Evolutionary conservation across 1,140 invertebrate species (phyloP), one percentile per base, ranked within the genome.

Genomic region (Aleiodes sp.): DNA sequence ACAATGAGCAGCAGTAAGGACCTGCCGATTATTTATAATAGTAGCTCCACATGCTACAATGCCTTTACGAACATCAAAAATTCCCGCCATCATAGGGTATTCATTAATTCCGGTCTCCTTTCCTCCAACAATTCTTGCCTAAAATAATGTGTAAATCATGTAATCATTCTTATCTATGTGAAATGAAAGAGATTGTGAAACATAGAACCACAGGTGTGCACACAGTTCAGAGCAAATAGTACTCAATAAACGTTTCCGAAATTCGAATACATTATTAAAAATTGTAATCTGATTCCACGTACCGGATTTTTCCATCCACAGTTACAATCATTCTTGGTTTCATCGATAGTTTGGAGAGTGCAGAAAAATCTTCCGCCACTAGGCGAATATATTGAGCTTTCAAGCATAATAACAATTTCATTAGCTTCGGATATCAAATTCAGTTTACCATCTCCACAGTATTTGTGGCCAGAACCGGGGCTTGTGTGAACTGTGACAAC

Each of bases 1-100:
- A 74, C 92, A 94, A 76, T 94, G 93, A 0, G 91, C 92, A 0
- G 93, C 93, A 0, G 92, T 91, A 2, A 94, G 1, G 0, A 92
- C 86, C 78, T 91, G 91, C 12, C 77, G 79, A 0, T 78, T 65
- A n/a, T 87, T 84, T 29, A 94, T 88, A 63, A 94, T 90, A 1
- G 88, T 88, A 0, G 82, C 89, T 0, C 92, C 93, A 76, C 93
- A 94, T 69, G 87, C 88, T 1, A 90, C 70, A 0, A 72, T 31
- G 2, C 46, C 41, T 1, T 71, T 67, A 1, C 64, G 56, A 12
- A 76, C 37, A 70, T 90, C 86, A 0, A 90, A 78, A 0, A 91
- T 33, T 9, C 80, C 90, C 0, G 83, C 89, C 90, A 91, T 91
- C 86, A 89, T 89, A 0, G 90, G 89, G 78, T 82, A 92, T 78